A percentile compares a stretch with the other conserved stretches of the same genome.
phyloP scores from a whole-genome alignment of 1,140 invertebrate species.

The Macrobrachium nipponense region DNA sequence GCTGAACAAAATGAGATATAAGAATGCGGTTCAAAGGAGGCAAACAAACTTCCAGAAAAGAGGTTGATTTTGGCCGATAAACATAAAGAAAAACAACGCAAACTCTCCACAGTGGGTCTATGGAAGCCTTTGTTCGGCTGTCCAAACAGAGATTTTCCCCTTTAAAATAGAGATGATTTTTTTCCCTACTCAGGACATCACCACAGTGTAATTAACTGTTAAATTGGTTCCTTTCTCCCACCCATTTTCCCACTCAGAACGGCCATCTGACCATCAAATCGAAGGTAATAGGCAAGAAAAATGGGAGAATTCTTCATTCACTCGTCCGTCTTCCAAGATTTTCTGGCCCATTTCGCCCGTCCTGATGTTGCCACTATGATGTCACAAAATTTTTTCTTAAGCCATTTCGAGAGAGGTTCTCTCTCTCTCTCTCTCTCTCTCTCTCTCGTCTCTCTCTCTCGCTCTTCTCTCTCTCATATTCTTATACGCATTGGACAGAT shows the following conservation, averaged over 20 bases:
- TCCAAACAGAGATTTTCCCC: constrained; percentile 43
- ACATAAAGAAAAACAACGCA: too few species aligned
- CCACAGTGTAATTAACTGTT: constrained; percentile 49
- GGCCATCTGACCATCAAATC: constrained; percentile 59
- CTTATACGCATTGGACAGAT: background rate
- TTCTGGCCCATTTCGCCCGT: constrained; percentile 38
- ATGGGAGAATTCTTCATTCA: constrained; percentile 55
- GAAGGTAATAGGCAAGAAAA: constrained; percentile 58
- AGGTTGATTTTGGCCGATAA: too few species aligned
- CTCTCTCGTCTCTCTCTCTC: constrained; percentile 25
- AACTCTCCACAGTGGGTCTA: background rate
- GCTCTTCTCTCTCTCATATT: background rate
- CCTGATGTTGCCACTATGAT: constrained; percentile 34
- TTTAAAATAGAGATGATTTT: constrained; percentile 1
- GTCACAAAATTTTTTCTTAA: constrained; percentile 6
- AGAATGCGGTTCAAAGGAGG: too few species aligned
- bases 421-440: constrained; percentile 22
- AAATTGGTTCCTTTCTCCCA: constrained; percentile 50
- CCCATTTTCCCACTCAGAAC: constrained; percentile 49
- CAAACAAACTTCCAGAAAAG: too few species aligned
- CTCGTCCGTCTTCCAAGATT: constrained; percentile 49
- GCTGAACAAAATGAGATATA: too few species aligned
- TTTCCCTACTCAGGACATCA: constrained; percentile 24
- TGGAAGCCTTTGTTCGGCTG: constrained; percentile 19
- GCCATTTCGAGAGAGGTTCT: background rate